These are phyloP conservation scores for Lepisosteus oculatus DNA, from an alignment of 2,113 vertebrate genomes.

Conservation along the genomic window DNA sequence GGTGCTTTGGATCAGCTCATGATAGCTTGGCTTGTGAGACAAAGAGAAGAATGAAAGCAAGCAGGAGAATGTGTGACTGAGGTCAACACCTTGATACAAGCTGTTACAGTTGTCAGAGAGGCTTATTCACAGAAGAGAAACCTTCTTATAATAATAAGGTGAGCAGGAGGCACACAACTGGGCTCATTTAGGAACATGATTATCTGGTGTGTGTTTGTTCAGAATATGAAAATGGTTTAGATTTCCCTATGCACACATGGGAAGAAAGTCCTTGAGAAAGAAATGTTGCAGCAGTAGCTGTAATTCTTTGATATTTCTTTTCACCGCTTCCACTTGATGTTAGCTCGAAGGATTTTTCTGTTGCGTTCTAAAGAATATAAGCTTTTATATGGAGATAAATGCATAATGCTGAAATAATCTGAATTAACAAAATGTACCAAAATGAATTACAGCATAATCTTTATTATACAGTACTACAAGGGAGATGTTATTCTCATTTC, in stretches of 20 bases:
- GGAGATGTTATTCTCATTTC: background rate
- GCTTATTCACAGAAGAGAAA: conserved; percentile 32
- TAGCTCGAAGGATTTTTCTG: conserved; percentile 2
- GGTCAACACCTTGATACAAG: conserved; percentile 61
- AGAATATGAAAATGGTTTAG: conserved; percentile 15
- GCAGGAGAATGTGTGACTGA: conserved; percentile 30
- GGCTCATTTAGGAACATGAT: conserved; percentile 12
- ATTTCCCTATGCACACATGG: conserved; percentile 4
- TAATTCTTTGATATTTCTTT: conserved; percentile 7
- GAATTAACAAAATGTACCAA: conserved; percentile 17
- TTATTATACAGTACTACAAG: background rate
- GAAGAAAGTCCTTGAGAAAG: background rate
- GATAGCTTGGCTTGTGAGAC: conserved; percentile 44
- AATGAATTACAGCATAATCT: conserved; percentile 1
- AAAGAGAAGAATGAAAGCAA: conserved; percentile 33
- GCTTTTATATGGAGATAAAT: conserved; percentile 13
- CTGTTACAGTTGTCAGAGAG: conserved; percentile 62
- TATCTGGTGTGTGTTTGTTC: background rate
- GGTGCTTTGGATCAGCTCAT: conserved; percentile 55
- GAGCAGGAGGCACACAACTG: conserved; percentile 10
- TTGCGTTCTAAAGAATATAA: conserved; percentile 12
- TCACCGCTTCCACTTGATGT: background rate
- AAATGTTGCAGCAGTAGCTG: conserved; percentile 9
- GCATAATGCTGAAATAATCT: conserved; percentile 19
- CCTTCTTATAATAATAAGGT: background rate